Base-by-base conservation (phyloP, 1,140 invertebrate genomes). In the Chionoecetes opilio region DNA sequence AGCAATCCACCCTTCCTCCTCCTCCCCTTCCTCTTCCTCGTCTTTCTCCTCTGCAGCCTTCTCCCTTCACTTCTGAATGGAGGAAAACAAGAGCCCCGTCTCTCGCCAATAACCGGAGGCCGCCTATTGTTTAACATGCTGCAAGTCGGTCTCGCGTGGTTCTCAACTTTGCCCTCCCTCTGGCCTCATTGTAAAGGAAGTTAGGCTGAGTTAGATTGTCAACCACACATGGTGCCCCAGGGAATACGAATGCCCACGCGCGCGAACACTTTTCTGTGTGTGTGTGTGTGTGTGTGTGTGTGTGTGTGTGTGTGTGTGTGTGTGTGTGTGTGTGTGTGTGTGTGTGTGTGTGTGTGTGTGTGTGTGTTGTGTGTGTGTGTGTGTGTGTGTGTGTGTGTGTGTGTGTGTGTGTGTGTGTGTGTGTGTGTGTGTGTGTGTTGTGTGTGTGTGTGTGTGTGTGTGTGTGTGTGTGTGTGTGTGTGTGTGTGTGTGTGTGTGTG, bases 221-320 rank as follows among this genome's bases (percentile, higher is more conserved):
- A 92, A 92, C 91, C 32, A 63, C 91, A 92, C 75, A 37, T 82
- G 91, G 35, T 31, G 75, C 31, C 17, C 29, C 75, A n/a, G 32
- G 63, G 63, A 63, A 82, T 92, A 82, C 63, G 38, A 84, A 92
- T 82, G 32, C 34, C 32, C 32, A 11, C 0, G 88, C 21, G 32
- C 29, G 37, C 14, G 37, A 26, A 14, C 0, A 0, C 8, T 9
- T 38, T 8, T 38, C 34, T 90, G 88, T 90, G 88, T 91, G 89
- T 91, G 46, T 32, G 89, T 91, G 89, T 91, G 89, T 75, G 89
- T 91, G 89, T 63, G 46, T 91, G 89, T 75, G 89, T 91, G 89
- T 91, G 89, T 91, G 89, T 91, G 89, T 91, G 89, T 91, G 89
- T 63, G 46, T 91, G 89, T 91, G 89, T 91, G 89, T 91, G 89